A percentile compares a stretch with the other conserved stretches of the same genome.
Evolutionary conservation across 2,888 invertebrate genomes (phyloP).

Genomic region (Pyrrhia umbra): DNA sequence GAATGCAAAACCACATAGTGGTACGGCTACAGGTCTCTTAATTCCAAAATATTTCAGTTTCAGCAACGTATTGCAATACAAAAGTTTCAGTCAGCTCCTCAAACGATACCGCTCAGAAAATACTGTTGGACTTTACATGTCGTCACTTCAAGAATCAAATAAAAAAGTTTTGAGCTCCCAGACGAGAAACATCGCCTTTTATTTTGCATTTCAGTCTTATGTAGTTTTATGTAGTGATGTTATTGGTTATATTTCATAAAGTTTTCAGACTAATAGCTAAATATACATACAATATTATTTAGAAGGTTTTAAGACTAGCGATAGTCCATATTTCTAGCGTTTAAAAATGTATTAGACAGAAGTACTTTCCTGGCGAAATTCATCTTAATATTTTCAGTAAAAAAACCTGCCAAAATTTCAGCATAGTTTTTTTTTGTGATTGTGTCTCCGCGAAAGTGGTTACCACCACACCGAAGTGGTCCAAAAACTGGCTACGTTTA

Average conservation of each 20-base stretch:
- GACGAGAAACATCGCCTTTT: not conserved
- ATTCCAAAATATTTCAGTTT: not conserved
- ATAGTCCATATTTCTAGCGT: no score
- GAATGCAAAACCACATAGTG: no score
- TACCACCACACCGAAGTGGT: no score
- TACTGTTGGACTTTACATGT: conserved; percentile 23
- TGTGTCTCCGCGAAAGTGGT: no score
- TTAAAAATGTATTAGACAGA: not conserved
- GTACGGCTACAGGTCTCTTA: not conserved
- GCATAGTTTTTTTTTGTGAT: no score
- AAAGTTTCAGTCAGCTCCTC: not conserved
- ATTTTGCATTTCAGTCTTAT: not conserved
- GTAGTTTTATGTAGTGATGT: not conserved
- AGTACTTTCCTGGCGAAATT: not conserved
- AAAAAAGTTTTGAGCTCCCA: conserved; percentile 38
- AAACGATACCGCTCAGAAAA: conserved; percentile 19
- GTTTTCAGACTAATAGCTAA: not conserved
- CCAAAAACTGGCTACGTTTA: not conserved
- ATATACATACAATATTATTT: not conserved
- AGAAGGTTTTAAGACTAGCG: not conserved
- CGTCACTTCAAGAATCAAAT: conserved; percentile 43
- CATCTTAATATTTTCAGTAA: no score
- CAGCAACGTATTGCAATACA: conserved; percentile 4
- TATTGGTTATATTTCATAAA: not conserved
- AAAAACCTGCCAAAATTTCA: no score